Conservation (phyloP, 2,113 vertebrate species). For the Pangasianodon hypophthalmus region DNA sequence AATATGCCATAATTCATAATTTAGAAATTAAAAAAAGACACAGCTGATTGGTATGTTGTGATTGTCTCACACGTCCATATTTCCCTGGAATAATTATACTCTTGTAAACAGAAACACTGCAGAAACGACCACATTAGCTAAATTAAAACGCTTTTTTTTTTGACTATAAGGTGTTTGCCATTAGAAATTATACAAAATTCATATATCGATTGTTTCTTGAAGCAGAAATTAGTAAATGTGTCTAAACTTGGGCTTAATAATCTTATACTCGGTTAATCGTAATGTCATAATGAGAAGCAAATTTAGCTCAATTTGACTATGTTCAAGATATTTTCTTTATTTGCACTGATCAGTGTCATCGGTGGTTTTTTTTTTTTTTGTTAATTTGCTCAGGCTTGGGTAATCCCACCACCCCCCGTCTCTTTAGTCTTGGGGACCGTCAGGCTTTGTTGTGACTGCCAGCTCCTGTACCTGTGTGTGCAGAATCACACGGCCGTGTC, state of each 20-base stretch:
- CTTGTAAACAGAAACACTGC: not conserved
- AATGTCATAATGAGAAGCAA: not conserved
- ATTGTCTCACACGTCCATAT: too few relatives aligned
- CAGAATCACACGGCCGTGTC: slow-evolving; percentile 60
- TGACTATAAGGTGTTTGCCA: not conserved
- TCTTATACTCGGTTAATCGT: not conserved
- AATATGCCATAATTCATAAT: not conserved
- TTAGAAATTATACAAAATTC: not conserved
- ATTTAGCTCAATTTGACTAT: not conserved
- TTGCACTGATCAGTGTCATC: not conserved
- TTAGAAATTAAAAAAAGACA: not conserved
- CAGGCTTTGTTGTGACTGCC: not conserved
- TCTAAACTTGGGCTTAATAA: not conserved
- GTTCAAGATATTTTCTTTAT: not conserved
- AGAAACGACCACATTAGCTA: not conserved
- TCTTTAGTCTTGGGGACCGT: not conserved
- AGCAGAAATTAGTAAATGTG: not conserved
- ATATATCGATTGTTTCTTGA: not conserved
- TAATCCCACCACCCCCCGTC: too few relatives aligned
- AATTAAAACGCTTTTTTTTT: not conserved
- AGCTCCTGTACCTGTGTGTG: not conserved
- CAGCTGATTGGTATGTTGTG: too few relatives aligned
- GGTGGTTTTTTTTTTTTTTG: not conserved
- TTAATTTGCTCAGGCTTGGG: not conserved
- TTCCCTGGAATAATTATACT: not conserved